Conservation (phyloP, 2,888 invertebrate genomes). For the Megaustenia siamemsis region DNA sequence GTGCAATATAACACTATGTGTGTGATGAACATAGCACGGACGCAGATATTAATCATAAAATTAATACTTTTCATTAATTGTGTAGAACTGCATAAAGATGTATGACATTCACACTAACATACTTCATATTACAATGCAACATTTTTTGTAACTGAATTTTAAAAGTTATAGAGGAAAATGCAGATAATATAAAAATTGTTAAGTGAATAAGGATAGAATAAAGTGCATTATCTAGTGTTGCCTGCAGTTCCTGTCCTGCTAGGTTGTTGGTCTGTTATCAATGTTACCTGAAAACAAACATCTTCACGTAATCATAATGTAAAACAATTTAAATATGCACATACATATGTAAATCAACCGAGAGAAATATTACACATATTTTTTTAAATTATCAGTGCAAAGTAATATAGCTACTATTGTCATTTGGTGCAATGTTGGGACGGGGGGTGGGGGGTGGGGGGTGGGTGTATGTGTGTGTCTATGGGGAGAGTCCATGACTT, state of each 20-base stretch:
- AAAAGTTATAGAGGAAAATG: background rate
- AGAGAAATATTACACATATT: too few relatives aligned
- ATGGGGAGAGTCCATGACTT: too few relatives aligned
- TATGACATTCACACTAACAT: background rate
- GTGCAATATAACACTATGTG: too few relatives aligned
- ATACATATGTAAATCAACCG: too few relatives aligned
- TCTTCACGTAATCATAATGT: too few relatives aligned
- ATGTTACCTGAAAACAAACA: constrained; percentile 47
- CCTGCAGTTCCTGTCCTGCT: constrained; percentile 23
- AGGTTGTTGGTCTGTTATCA: constrained; percentile 50
- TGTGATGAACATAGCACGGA: too few relatives aligned
- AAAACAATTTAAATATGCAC: too few relatives aligned
- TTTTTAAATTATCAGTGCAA: too few relatives aligned
- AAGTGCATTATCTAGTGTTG: background rate
- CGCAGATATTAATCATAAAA: background rate
- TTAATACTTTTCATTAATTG: background rate
- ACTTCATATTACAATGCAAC: background rate
- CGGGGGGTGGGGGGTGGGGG: too few relatives aligned
- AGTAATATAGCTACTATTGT: too few relatives aligned
- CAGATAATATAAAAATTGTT: background rate
- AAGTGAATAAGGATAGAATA: background rate
- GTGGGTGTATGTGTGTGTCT: too few relatives aligned
- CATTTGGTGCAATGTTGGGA: too few relatives aligned
- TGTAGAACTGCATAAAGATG: background rate
- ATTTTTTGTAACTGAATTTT: constrained; percentile 17